Percentiles rank a stretch among this genome's conserved stretches.
Evolutionary conservation across 2,888 invertebrate genomes (phyloP).

Genomic region (Ectemnius cavifrons): DNA sequence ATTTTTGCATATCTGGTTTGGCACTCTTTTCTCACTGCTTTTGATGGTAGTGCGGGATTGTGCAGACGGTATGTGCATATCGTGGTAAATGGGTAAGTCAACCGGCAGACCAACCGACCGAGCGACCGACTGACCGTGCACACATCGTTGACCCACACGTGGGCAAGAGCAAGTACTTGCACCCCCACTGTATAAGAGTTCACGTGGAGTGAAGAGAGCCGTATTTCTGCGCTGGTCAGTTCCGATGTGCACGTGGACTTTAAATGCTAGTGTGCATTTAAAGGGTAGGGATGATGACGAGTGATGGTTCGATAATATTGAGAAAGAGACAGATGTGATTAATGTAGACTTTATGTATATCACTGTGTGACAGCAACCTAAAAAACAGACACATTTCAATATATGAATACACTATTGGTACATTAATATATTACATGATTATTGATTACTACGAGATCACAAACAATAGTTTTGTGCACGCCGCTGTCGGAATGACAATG

Average conservation of each 20-base stretch:
- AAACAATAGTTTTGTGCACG: slow-evolving; percentile 69
- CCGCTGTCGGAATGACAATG: slow-evolving; percentile 65
- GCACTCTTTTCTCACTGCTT: no score
- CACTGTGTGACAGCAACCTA: slow-evolving; percentile 54
- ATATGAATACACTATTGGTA: slow-evolving; percentile 54
- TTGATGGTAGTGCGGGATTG: no score
- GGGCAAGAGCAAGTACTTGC: slow-evolving; percentile 36
- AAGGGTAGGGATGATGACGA: neutral
- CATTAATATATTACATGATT: slow-evolving; percentile 59
- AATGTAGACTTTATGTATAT: slow-evolving; percentile 51
- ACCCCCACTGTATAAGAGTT: slow-evolving; percentile 39
- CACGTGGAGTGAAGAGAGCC: slow-evolving; percentile 35
- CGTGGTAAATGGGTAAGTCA: slow-evolving; percentile 55
- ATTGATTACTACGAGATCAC: slow-evolving; percentile 63
- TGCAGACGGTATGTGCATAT: slow-evolving; percentile 20
- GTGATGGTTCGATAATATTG: slow-evolving; percentile 6
- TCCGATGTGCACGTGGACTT: neutral
- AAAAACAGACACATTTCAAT: slow-evolving; percentile 57
- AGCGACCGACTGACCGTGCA: slow-evolving; percentile 61
- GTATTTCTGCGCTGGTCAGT: slow-evolving; percentile 33
- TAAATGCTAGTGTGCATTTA: neutral
- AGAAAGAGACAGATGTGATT: slow-evolving; percentile 23
- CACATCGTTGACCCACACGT: slow-evolving; percentile 50
- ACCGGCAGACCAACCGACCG: slow-evolving; percentile 63
- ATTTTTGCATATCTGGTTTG: no score